Evolutionary conservation across 2,113 vertebrate genomes (phyloP), one percentile per base, ranked within the genome.

Genomic region (Myiozetetes cayanensis): DNA sequence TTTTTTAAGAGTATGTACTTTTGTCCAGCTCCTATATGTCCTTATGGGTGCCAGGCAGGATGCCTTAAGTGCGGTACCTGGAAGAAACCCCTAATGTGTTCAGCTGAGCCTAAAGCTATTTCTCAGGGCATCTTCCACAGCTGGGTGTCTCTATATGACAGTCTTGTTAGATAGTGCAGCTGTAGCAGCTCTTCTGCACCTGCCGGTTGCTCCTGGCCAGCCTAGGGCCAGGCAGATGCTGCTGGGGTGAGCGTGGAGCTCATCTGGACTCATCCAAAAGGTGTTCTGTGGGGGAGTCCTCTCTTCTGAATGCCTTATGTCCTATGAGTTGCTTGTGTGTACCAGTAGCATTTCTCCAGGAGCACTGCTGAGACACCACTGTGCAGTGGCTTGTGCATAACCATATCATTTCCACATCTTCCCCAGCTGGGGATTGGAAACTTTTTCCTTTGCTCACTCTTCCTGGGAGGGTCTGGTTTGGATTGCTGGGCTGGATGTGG

Each of bases 301-400:
- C 25, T 59, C 20, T 44, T 68, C 31, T 72, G 52, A 59, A 14
- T 13, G 14, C 12, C 15, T 46, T 23, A 10, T 66, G 55, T 18
- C 27, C 33, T 37, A 11, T 24, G 37, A 55, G 35, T 62, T 67
- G 47, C 25, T 66, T 13, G 30, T 22, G 23, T 8, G 19, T 17
- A 30, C 39, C 14, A 13, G 28, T 1, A 10, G 7, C 12, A 12
- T 37, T 85, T 79, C 71, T 82, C 28, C 39, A 56, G 31, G 75
- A 70, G 49, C 16, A 3, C 6, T 18, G 5, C 2, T 21, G 53
- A 63, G 87, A 31, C 4, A 8, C 5, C 6, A 0, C 4, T 0
- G 7, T 55, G 41, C 3, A 8, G n/a, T 18, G 15, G 14, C 18
- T 49, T 3, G 8, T 35, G 13, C 14, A 3, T 35, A 70, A 28